phyloP scores from a whole-genome alignment of 2,888 invertebrate species.

The Prosapia bicincta region DNA sequence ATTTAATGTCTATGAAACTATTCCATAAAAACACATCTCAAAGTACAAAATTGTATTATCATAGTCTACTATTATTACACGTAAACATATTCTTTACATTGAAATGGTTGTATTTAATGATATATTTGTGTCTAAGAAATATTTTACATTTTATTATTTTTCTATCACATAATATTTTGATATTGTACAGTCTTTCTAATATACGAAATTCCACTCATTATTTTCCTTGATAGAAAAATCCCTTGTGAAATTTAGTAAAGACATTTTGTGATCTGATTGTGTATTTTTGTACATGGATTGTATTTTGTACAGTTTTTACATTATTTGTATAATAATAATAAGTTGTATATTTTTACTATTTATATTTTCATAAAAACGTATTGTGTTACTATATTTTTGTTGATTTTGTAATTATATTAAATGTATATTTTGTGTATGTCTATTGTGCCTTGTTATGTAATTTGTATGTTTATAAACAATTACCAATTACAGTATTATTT shows the following conservation, averaged over 20 bases:
- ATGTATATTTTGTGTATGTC: slow-evolving; percentile 11
- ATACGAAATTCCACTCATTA: background rate
- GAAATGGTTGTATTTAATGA: no score
- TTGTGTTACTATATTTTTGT: background rate
- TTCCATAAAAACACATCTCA: no score
- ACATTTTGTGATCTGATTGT: background rate
- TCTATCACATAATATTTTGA: background rate
- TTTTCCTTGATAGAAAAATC: background rate
- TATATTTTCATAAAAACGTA: background rate
- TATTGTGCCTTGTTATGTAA: slow-evolving; percentile 14
- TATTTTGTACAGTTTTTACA: background rate
- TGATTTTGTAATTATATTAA: background rate
- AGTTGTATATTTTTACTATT: background rate
- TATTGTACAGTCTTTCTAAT: background rate
- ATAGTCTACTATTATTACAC: no score
- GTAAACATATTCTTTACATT: no score
- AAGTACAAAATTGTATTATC: no score
- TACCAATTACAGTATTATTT: slow-evolving; percentile 24
- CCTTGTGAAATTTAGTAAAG: background rate
- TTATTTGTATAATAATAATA: background rate
- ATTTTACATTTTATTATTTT: no score
- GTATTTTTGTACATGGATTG: background rate
- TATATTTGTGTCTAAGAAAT: no score
- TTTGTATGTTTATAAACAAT: slow-evolving; percentile 18
- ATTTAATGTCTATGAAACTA: no score